Evolutionary conservation across 2,113 vertebrate species (phyloP).

Genomic region (Lanius ludovicianus): DNA sequence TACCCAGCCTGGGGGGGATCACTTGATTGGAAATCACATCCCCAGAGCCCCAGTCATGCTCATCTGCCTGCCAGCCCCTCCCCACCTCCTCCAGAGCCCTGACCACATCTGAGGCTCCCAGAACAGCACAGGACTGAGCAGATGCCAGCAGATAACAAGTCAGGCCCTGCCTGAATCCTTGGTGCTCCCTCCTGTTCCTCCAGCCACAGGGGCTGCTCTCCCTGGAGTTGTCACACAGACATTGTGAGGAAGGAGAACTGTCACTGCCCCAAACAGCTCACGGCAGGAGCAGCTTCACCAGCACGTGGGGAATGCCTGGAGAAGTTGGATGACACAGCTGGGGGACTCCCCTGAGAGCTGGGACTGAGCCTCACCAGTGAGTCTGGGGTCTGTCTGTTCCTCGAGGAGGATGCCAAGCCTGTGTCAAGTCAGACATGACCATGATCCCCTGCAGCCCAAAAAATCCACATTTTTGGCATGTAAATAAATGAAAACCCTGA

Average conservation of each 20-base stretch:
- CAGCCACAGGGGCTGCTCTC: background rate
- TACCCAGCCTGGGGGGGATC: background rate
- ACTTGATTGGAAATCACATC: constrained; percentile 11
- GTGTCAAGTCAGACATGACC: background rate
- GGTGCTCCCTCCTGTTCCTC: background rate
- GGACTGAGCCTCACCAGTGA: background rate
- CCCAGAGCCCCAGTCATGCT: background rate
- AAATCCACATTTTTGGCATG: background rate
- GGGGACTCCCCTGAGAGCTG: background rate
- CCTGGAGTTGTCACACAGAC: background rate
- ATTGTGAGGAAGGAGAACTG: background rate
- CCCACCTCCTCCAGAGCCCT: background rate
- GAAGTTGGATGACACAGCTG: background rate
- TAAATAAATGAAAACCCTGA: background rate
- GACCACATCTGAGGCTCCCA: constrained; percentile 36
- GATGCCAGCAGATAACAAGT: constrained; percentile 1
- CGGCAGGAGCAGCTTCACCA: background rate
- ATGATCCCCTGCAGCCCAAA: background rate
- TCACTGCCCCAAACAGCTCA: background rate
- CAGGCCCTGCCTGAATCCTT: background rate
- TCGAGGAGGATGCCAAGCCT: background rate
- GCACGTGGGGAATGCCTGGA: background rate
- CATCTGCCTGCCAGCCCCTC: constrained; percentile 5
- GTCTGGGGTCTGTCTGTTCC: background rate
- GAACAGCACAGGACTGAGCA: background rate